Evolutionary conservation across 2,888 invertebrate genomes (phyloP).

Genomic region (Brenthis hecate): DNA sequence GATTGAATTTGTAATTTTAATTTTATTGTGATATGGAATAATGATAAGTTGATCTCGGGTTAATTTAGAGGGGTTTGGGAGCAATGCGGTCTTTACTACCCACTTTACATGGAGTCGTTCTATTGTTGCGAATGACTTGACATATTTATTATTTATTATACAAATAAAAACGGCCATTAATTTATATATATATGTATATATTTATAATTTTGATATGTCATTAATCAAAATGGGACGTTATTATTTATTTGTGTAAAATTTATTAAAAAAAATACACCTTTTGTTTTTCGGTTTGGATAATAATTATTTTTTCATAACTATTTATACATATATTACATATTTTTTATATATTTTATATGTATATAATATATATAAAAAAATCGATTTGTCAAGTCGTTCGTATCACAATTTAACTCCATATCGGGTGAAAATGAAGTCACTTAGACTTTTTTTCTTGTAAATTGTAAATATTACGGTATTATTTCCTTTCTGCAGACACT

Average conservation of each 20-base stretch:
- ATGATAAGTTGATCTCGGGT: conserved; percentile 38
- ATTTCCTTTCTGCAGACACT: conserved; percentile 25
- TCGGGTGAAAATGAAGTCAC: conserved; percentile 3
- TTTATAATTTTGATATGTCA: no score
- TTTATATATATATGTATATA: no score
- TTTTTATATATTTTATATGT: not conserved
- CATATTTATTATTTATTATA: not conserved
- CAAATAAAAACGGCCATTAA: no score
- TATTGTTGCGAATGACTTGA: conserved; percentile 9
- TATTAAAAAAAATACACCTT: not conserved
- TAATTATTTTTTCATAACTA: no score
- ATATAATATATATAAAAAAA: no score
- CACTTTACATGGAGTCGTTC: not conserved
- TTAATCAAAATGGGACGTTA: no score
- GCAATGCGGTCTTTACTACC: conserved; percentile 21
- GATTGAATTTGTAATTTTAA: conserved; percentile 22
- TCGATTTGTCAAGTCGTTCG: conserved; percentile 11
- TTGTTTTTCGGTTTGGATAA: not conserved
- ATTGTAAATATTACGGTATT: conserved; percentile 40
- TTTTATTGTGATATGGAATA: conserved; percentile 33
- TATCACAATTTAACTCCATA: not conserved
- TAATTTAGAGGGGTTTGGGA: conserved; percentile 36
- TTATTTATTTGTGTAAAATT: not conserved
- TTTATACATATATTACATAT: no score
- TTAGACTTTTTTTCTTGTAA: conserved; percentile 34